A percentile compares a stretch with the other conserved stretches of the same genome.
Evolutionary conservation across 2,797 vertebrate species (phyloP).

Genomic region (Philypnodon macrostomus): DNA sequence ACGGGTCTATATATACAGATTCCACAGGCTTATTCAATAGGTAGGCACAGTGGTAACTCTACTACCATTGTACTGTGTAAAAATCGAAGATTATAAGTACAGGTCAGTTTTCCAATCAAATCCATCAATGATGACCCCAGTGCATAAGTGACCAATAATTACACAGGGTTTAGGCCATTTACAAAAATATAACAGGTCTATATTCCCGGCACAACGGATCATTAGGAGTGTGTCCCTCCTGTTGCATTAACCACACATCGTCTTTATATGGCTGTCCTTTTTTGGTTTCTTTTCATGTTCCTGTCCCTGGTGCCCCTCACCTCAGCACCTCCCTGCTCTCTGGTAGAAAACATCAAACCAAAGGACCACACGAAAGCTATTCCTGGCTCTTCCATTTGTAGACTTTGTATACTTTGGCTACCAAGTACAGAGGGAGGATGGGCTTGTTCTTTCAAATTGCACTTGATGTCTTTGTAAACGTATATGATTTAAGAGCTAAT

Average conservation of each 20-base stretch:
- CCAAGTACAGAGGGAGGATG: slow-evolving; percentile 20
- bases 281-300: slow-evolving; percentile 45
- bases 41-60: no score
- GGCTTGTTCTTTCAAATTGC: slow-evolving; percentile 11
- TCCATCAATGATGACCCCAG: not conserved
- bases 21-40: no score
- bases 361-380: slow-evolving; percentile 54
- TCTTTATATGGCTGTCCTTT: slow-evolving; percentile 45
- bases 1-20: no score
- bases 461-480: no score
- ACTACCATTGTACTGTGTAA: no score
- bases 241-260: slow-evolving; percentile 38
- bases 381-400: slow-evolving; percentile 50
- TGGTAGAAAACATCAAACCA: slow-evolving; percentile 53
- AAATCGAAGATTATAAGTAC: no score
- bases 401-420: slow-evolving; percentile 47
- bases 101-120: no score
- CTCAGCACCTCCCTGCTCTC: slow-evolving; percentile 51
- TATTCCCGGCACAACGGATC: slow-evolving; percentile 31
- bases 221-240: slow-evolving; percentile 48
- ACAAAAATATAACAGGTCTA: slow-evolving; percentile 30
- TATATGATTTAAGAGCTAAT: no score
- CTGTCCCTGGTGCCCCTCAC: slow-evolving; percentile 52
- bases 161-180: slow-evolving; percentile 6
- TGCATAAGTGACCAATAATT: not conserved